These are phyloP conservation scores for Indri indri DNA, from an alignment of 2,113 vertebrate genomes.

Conservation along the genomic window DNA sequence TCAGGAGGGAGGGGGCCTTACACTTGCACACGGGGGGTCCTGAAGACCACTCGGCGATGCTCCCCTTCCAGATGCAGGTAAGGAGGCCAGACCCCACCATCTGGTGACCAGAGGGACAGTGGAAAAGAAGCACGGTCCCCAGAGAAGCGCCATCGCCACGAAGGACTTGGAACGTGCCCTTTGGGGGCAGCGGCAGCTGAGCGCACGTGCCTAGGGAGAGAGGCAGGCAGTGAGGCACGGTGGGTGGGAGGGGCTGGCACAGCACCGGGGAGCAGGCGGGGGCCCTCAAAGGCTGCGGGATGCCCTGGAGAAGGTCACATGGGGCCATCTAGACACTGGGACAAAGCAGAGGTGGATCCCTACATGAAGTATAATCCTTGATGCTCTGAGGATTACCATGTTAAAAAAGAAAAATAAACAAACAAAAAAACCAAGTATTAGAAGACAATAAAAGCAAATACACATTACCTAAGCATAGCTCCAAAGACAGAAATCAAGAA, in stretches of 20 bases:
- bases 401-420: background rate
- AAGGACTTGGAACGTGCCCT: constrained; percentile 86
- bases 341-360: background rate
- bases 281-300: background rate
- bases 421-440: background rate
- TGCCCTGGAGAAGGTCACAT: background rate
- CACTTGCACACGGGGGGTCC: constrained; percentile 88
- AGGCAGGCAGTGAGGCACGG: background rate
- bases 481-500: background rate
- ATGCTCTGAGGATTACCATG: background rate
- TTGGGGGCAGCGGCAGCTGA: constrained; percentile 81
- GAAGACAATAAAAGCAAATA: background rate
- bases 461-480: background rate
- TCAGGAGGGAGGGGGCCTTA: constrained; percentile 78
- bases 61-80: constrained; percentile 87
- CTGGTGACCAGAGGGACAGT: constrained; percentile 87
- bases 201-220: constrained; percentile 85
- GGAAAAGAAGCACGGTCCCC: constrained; percentile 89
- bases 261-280: background rate
- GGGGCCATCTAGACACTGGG: background rate
- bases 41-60: constrained; percentile 87
- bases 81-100: constrained; percentile 85
- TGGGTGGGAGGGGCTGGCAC: fast-evolving
- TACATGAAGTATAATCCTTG: background rate
- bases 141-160: constrained; percentile 89